Conservation (phyloP, 2,888 invertebrate genomes). For the Drosophila neonasuta region DNA sequence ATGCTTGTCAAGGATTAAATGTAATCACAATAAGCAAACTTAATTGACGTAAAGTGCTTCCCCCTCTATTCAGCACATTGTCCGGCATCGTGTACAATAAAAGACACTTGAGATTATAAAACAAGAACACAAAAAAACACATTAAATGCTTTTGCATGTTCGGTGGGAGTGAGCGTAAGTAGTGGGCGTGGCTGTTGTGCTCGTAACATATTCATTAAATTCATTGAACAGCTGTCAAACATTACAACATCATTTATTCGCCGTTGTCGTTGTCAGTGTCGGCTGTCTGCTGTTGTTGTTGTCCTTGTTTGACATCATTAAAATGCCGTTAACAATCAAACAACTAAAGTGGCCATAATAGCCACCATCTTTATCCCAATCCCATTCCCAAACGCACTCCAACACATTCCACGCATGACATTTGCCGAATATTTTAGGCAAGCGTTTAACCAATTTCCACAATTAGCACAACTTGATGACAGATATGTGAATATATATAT, state of each 20-base stretch:
- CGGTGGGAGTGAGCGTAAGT: neutral
- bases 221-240: slow-evolving; percentile 39
- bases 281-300: slow-evolving; percentile 14
- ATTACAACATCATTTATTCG: slow-evolving; percentile 22
- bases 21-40: slow-evolving; percentile 41
- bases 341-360: slow-evolving; percentile 22
- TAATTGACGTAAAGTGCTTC: slow-evolving; percentile 45
- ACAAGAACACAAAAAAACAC: slow-evolving; percentile 47
- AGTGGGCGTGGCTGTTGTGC: neutral
- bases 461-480: slow-evolving; percentile 15
- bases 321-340: slow-evolving; percentile 44
- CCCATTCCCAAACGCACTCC: neutral
- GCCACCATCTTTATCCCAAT: slow-evolving; percentile 14
- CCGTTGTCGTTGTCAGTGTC: neutral
- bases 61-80: neutral
- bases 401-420: neutral
- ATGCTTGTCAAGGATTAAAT: slow-evolving; percentile 33
- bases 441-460: slow-evolving; percentile 6
- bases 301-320: slow-evolving; percentile 48
- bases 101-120: slow-evolving; percentile 62
- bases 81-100: slow-evolving; percentile 26
- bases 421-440: neutral
- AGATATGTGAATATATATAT: neutral
- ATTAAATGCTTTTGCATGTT: slow-evolving; percentile 48
- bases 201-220: slow-evolving; percentile 51